Evolutionary conservation across 1,140 invertebrate species (phyloP).

Genomic region (Diorhabda sublineata): DNA sequence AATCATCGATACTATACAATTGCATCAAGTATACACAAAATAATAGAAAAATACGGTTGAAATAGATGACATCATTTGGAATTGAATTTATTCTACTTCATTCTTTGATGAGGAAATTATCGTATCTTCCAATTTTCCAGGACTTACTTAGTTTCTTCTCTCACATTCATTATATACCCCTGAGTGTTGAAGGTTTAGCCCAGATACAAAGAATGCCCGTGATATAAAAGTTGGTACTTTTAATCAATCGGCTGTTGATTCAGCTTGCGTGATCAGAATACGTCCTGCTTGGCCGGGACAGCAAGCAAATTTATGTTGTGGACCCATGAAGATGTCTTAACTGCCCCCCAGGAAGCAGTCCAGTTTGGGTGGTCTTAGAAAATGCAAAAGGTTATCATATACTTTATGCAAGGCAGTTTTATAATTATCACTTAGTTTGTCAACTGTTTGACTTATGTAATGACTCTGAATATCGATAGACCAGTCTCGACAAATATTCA

Average conservation of each 20-base stretch:
- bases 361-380: constrained; percentile 38
- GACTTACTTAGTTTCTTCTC: too few species aligned
- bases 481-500: not conserved
- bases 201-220: constrained; percentile 26
- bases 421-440: constrained; percentile 36
- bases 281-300: constrained; percentile 19
- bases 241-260: constrained; percentile 37
- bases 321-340: constrained; percentile 40
- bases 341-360: constrained; percentile 36
- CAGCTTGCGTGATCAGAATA: constrained; percentile 39
- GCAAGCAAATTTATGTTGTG: constrained; percentile 36
- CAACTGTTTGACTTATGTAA: constrained; percentile 27
- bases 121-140: too few species aligned
- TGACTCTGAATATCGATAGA: constrained; percentile 7
- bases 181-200: not conserved
- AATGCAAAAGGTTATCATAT: constrained; percentile 36
- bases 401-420: constrained; percentile 34
- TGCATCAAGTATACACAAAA: too few species aligned
- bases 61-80: too few species aligned
- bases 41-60: too few species aligned
- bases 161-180: not conserved
- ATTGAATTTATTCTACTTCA: too few species aligned
- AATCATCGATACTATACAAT: too few species aligned
- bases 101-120: too few species aligned
- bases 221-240: constrained; percentile 36